These are phyloP conservation scores for Rhabditoides inermis DNA, from an alignment of 2,888 invertebrate genomes.

Conservation along the genomic window DNA sequence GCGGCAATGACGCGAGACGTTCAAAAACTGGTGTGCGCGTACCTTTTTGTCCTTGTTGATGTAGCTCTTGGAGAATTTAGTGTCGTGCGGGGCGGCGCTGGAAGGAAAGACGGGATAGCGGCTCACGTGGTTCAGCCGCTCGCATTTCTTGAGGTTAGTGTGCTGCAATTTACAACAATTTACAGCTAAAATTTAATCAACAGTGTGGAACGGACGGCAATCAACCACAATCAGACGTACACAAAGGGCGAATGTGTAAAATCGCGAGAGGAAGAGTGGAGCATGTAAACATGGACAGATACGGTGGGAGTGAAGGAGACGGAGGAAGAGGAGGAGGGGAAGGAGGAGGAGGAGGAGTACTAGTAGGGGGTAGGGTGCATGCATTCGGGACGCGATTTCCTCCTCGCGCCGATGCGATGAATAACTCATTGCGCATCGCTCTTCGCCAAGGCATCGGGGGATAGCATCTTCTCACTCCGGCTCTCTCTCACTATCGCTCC, in stretches of 20 bases:
- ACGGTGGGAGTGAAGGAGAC: slow-evolving; percentile 10
- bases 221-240: not conserved
- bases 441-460: not conserved
- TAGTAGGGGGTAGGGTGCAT: too few relatives aligned
- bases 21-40: not conserved
- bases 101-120: slow-evolving; percentile 50
- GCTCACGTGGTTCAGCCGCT: slow-evolving; percentile 50
- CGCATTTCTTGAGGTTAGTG: slow-evolving; percentile 52
- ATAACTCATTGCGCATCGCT: not conserved
- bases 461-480: too few relatives aligned
- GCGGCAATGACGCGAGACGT: too few relatives aligned
- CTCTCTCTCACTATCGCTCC: too few relatives aligned
- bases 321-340: slow-evolving; percentile 6
- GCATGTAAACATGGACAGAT: not conserved
- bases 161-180: slow-evolving; percentile 36
- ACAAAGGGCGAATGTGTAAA: not conserved
- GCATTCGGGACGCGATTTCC: too few relatives aligned
- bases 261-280: not conserved
- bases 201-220: slow-evolving; percentile 1
- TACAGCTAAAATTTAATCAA: not conserved
- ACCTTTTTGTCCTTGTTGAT: slow-evolving; percentile 52
- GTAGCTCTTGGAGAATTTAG: slow-evolving; percentile 51
- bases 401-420: too few relatives aligned
- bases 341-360: not conserved
- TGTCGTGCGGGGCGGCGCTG: slow-evolving; percentile 46